phyloP scores from a whole-genome alignment of 2,797 vertebrate genomes.

The Peromyscus attwateri region DNA sequence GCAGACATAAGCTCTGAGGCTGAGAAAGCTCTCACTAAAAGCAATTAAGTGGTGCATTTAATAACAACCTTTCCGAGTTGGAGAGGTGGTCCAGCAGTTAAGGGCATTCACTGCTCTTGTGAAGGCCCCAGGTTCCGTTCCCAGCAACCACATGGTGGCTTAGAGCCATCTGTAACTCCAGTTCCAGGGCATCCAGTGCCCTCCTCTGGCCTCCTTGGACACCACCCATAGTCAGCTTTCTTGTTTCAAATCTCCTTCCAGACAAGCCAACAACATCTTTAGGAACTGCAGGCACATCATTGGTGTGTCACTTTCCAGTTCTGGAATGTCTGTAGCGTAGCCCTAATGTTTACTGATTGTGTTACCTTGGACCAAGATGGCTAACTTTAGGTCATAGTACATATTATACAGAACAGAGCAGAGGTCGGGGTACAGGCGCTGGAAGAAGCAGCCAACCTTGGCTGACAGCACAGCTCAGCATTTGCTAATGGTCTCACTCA shows the following conservation, averaged over 20 bases:
- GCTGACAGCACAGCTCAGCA: background rate
- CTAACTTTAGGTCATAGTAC: background rate
- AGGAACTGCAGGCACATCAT: background rate
- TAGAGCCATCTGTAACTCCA: background rate
- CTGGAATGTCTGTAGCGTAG: background rate
- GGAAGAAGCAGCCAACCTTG: background rate
- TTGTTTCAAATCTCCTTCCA: background rate
- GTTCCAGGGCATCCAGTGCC: background rate
- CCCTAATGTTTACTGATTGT: background rate
- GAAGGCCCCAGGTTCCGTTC: background rate
- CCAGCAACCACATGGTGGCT: background rate
- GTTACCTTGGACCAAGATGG: slow-evolving; percentile 15
- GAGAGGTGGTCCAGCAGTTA: background rate
- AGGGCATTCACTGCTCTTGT: background rate
- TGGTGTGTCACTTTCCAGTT: background rate
- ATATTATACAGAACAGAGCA: background rate
- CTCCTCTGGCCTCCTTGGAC: background rate
- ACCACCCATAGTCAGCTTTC: background rate
- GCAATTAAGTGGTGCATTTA: background rate
- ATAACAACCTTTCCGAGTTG: background rate
- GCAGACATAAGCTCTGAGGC: background rate
- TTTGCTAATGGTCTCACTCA: background rate
- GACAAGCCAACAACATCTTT: background rate
- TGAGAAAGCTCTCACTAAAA: slow-evolving; percentile 30
- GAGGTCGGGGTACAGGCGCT: background rate